Evolutionary conservation across 2,888 invertebrate species (phyloP).

Genomic region (Acanthosoma haemorrhoidale): DNA sequence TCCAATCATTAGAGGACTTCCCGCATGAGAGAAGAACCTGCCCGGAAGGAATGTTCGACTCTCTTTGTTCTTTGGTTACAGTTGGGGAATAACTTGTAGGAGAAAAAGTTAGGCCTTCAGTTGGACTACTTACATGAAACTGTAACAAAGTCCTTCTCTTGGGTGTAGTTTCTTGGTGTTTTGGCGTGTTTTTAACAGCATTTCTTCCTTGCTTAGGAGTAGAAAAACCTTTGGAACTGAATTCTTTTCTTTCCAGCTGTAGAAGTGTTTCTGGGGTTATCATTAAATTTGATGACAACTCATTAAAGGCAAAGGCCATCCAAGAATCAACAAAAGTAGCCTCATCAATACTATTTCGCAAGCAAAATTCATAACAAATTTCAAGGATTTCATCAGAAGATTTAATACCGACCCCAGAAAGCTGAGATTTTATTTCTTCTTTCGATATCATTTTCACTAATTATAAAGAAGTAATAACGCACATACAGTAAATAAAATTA

Average conservation of each 20-base stretch:
- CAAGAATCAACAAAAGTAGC: not conserved
- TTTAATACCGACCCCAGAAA: slow-evolving; percentile 58
- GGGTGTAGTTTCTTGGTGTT: slow-evolving; percentile 9
- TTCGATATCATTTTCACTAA: slow-evolving; percentile 50
- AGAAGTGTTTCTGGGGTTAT: not conserved
- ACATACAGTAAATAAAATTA: not conserved
- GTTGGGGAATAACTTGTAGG: not conserved
- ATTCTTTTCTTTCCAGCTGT: not conserved
- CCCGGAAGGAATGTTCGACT: not conserved
- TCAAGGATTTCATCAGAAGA: slow-evolving; percentile 52
- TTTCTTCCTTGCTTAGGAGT: not conserved
- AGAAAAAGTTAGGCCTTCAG: not conserved
- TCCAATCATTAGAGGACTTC: not conserved
- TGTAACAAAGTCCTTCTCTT: not conserved
- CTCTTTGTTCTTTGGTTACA: not conserved
- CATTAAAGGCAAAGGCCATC: not conserved
- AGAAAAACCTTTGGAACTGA: not conserved
- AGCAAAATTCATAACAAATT: slow-evolving; percentile 50
- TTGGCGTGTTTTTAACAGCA: not conserved
- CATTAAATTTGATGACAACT: not conserved
- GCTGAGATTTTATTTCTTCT: slow-evolving; percentile 57
- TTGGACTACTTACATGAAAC: not conserved
- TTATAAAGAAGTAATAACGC: not conserved
- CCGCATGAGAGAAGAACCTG: slow-evolving; percentile 1
- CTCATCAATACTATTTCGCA: not conserved